Percentiles rank a stretch among this genome's conserved stretches.
Evolutionary conservation across 92 coral and sea anemone genomes (phyloP).

Genomic region (Meandrina meandrites): DNA sequence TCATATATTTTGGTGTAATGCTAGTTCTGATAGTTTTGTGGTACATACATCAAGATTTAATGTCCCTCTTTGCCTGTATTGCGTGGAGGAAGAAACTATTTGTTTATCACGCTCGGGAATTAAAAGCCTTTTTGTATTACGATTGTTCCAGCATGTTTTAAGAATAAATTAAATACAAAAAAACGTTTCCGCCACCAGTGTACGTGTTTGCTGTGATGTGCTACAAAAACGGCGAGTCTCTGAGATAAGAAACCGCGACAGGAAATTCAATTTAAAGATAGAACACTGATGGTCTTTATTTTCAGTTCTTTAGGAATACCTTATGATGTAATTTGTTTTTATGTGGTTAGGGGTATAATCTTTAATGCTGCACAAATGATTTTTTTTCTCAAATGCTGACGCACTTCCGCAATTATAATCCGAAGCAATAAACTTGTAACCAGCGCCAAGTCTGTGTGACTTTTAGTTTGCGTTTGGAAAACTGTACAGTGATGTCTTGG

Average conservation of each 20-base stretch:
- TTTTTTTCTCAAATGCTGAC: neutral
- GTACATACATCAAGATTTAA: too few relatives aligned
- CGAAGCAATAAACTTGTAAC: neutral
- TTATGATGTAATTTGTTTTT: neutral
- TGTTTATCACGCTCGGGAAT: neutral
- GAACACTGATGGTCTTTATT: neutral
- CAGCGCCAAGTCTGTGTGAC: too few relatives aligned
- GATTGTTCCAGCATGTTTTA: neutral
- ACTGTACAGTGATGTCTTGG: too few relatives aligned
- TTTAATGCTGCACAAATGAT: neutral
- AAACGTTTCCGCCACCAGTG: too few relatives aligned
- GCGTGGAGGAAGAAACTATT: too few relatives aligned
- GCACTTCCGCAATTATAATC: neutral
- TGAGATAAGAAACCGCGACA: neutral
- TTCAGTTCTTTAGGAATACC: neutral
- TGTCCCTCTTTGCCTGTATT: too few relatives aligned
- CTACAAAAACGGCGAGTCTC: neutral
- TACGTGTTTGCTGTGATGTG: neutral
- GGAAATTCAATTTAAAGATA: conserved; percentile 12
- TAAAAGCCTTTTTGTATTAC: neutral
- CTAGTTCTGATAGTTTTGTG: too few relatives aligned
- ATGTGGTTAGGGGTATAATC: neutral
- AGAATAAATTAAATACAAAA: too few relatives aligned
- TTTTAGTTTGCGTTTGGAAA: too few relatives aligned
- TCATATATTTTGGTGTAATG: too few relatives aligned